Percentiles rank a stretch among this genome's conserved stretches.
These are phyloP conservation scores for Phyllotreta striolata DNA, from an alignment of 2,888 invertebrate genomes.

Conservation along the genomic window DNA sequence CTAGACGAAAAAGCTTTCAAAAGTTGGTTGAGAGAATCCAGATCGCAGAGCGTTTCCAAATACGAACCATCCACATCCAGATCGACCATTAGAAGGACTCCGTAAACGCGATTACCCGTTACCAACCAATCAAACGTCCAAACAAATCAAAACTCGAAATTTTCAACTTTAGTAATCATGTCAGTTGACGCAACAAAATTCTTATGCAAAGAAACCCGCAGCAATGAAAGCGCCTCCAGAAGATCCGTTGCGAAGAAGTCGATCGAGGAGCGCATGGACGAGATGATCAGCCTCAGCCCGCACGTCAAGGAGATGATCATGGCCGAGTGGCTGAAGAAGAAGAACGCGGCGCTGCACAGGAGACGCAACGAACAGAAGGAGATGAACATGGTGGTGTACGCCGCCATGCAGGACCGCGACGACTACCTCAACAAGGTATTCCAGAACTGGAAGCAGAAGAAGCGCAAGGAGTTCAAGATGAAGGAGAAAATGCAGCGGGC, in stretches of 20 bases:
- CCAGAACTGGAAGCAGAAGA: neutral
- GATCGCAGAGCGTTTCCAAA: neutral
- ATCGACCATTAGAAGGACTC: neutral
- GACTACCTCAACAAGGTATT: no score
- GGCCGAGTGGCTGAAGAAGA: neutral
- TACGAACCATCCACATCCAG: neutral
- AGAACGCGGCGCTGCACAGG: neutral
- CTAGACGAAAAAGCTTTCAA: constrained; percentile 2
- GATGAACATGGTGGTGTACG: neutral
- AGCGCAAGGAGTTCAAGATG: neutral
- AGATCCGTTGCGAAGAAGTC: neutral
- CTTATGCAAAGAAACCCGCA: no score
- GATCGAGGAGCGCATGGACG: neutral
- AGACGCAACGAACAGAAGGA: neutral
- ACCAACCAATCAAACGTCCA: no score
- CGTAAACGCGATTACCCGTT: no score
- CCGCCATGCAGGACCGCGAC: no score
- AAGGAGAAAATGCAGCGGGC: no score
- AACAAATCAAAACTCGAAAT: no score
- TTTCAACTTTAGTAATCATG: no score
- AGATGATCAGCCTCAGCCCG: neutral
- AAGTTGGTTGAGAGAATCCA: constrained; percentile 5
- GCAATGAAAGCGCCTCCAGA: no score
- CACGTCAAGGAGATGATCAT: neutral
- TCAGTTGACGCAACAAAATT: no score